These are phyloP conservation scores for Poeciliopsis gracilis DNA, from an alignment of 2,797 vertebrate genomes.

Conservation along the genomic window DNA sequence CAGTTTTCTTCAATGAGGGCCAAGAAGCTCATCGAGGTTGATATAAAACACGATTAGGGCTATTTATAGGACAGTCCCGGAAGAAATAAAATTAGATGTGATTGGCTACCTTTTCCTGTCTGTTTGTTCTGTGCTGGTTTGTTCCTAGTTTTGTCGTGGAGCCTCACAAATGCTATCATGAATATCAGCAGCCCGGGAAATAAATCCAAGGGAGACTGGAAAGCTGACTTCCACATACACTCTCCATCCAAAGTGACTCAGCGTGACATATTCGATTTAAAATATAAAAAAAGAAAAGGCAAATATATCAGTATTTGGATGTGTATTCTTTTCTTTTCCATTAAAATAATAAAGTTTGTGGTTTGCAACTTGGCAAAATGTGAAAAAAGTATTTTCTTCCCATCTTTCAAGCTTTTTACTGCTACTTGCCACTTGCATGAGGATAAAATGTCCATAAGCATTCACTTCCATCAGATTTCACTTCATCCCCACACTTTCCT, in stretches of 20 bases:
- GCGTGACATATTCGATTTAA: neutral
- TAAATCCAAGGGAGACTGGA: neutral
- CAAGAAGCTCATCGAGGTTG: neutral
- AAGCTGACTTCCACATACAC: neutral
- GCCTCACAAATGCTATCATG: neutral
- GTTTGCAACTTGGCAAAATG: neutral
- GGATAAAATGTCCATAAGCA: slow-evolving; percentile 94
- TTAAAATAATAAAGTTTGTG: neutral
- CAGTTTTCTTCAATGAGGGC: neutral
- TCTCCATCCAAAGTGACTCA: neutral
- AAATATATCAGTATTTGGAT: neutral
- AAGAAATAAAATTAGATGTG: neutral
- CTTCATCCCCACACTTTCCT: slow-evolving; percentile 60
- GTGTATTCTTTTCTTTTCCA: neutral
- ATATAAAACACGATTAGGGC: neutral
- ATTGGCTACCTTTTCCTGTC: too few relatives aligned
- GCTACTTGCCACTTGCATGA: slow-evolving; percentile 80
- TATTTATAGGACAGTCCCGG: neutral
- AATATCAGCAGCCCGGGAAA: neutral
- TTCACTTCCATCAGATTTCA: slow-evolving; percentile 99
- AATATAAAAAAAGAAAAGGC: neutral
- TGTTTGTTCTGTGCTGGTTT: too few relatives aligned
- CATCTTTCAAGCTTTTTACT: slow-evolving; percentile 28
- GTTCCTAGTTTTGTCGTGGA: too few relatives aligned
- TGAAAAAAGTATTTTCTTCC: neutral